Base-by-base conservation (phyloP, 2,797 vertebrate species). In the Emys orbicularis region DNA sequence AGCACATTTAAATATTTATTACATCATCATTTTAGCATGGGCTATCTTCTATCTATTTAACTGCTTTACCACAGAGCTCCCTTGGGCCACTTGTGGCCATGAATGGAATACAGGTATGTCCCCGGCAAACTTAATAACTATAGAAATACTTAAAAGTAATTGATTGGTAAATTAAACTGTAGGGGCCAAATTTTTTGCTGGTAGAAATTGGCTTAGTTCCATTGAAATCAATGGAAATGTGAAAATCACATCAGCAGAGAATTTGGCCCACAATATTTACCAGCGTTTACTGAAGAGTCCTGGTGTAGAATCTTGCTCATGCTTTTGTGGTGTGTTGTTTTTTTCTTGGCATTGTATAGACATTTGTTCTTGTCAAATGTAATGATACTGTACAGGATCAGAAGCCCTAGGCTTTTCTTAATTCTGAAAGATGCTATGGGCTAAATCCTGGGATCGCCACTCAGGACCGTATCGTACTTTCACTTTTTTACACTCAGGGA, bases 11-110 rank as follows among this genome's bases (percentile, higher is more conserved):
- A 99, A 99, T 18, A 99, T 99, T 16, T 99, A 99, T 97, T 99
- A 99, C 94, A 98, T 99, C 98, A 99, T 99, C 90, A 99, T 99
- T 97, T 98, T 99, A 96, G 98, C 99, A 12, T 99, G 99, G 99
- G 99, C 99, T 92, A 99, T 99, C 97, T 99, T 99, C 98, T 99
- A 99, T 98, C 98, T 99, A 98, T 99, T 99, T 97, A 99, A 99
- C 97, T 99, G 99, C 98, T 99, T 99, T 96, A 99, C 99, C 91
- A 99, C 99, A 0, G 99, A 99, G 92, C 98, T 99, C 76, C 99
- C 99, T 82, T 99, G 99, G 99, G 99, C 99, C 72, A 98, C 98
- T 18, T 99, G 99, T 97, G 99, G 99, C 23, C 99, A 99, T n/a
- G 99, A 99, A 85, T 99, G 99, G 99, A 99, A 99, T 94, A 99